A percentile compares a stretch with the other conserved stretches of the same genome.
Conservation (phyloP, 2,888 invertebrate genomes). For the Orgyia antiqua region DNA sequence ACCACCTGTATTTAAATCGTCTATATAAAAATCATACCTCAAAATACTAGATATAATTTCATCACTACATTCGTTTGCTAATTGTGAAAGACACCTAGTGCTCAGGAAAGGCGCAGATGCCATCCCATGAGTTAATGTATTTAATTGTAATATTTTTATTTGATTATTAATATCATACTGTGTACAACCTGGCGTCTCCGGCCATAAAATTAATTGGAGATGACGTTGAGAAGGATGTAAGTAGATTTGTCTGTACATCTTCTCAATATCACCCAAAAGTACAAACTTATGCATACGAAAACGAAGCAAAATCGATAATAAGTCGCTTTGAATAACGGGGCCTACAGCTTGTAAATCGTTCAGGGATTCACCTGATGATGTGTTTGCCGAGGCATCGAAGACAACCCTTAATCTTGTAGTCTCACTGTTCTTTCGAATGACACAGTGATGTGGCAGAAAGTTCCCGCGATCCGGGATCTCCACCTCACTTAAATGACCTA, state of each 20-base stretch:
- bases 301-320: conserved; percentile 14
- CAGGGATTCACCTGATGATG: conserved; percentile 11
- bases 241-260: conserved; percentile 4
- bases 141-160: conserved; percentile 3
- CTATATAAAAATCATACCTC: conserved; percentile 15
- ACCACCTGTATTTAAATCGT: conserved; percentile 19
- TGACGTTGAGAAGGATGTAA: background rate
- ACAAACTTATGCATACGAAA: conserved; percentile 13
- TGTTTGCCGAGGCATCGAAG: conserved; percentile 8
- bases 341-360: conserved; percentile 16
- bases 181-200: no score
- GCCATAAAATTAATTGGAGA: conserved; percentile 10
- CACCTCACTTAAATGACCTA: conserved; percentile 4
- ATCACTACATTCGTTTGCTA: conserved; percentile 11
- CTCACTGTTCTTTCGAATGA: conserved; percentile 10
- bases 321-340: conserved; percentile 14
- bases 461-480: conserved; percentile 4
- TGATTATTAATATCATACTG: conserved; percentile 6
- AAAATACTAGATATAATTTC: conserved; percentile 6
- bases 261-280: conserved; percentile 8
- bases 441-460: conserved; percentile 21
- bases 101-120: conserved; percentile 6
- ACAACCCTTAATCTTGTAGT: conserved; percentile 18
- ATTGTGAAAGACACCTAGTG: conserved; percentile 13
- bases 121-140: background rate